Conservation (phyloP, 2,113 vertebrate species). For the Fulmarus glacialis region DNA sequence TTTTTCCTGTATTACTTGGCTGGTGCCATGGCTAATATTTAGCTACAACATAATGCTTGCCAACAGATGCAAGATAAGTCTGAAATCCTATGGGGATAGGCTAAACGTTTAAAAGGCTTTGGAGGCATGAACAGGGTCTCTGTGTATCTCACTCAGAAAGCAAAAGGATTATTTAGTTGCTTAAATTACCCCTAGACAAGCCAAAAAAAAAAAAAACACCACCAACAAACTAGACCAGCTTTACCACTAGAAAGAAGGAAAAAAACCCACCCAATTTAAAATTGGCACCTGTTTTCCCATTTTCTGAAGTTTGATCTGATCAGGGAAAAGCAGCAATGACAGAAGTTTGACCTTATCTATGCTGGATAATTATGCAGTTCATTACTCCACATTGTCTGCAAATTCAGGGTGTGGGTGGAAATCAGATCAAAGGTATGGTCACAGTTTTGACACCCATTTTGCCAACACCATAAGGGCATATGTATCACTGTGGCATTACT, state of each 20-base stretch:
- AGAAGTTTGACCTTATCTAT: background rate
- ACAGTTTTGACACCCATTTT: background rate
- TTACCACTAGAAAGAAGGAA: background rate
- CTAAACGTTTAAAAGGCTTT: conserved; percentile 10
- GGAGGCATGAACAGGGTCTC: background rate
- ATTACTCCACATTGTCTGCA: background rate
- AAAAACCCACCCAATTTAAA: rapidly evolving
- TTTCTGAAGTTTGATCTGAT: background rate
- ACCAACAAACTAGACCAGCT: background rate
- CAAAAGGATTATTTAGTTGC: background rate
- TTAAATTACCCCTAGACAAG: background rate
- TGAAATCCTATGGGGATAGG: background rate
- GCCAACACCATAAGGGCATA: background rate
- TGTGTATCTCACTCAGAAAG: background rate
- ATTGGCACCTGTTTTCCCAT: background rate
- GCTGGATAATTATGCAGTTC: background rate
- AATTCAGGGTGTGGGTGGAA: background rate
- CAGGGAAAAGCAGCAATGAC: background rate
- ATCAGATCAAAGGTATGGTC: background rate
- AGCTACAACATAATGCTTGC: background rate
- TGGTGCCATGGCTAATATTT: conserved; percentile 20
- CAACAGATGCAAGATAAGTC: conserved; percentile 2
- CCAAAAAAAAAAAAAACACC: background rate
- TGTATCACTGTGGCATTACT: background rate
- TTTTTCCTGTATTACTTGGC: background rate